Evolutionary conservation across 2,888 invertebrate genomes (phyloP).

Genomic region (Pollenia amentaria): DNA sequence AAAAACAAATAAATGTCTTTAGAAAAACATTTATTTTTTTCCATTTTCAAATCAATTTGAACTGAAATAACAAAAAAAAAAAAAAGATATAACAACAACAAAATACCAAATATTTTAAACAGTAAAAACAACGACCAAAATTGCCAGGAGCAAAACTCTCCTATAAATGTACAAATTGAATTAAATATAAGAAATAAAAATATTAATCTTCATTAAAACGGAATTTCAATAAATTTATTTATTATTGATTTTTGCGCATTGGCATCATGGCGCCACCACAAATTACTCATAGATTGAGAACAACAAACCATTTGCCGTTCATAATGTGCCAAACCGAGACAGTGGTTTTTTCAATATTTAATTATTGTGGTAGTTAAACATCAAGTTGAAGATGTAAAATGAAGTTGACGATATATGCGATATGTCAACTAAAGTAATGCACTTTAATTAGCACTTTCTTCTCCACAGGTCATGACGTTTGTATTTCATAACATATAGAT

Average conservation of each 20-base stretch:
- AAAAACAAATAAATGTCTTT: slow-evolving; percentile 50
- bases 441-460: no score
- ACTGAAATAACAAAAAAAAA: slow-evolving; percentile 14
- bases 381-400: neutral
- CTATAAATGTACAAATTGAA: neutral
- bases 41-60: slow-evolving; percentile 49
- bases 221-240: slow-evolving; percentile 81
- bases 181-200: slow-evolving; percentile 73
- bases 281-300: slow-evolving; percentile 32
- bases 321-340: slow-evolving; percentile 2
- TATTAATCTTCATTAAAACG: slow-evolving; percentile 83
- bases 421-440: no score
- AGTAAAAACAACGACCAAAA: neutral
- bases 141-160: slow-evolving; percentile 27
- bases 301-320: slow-evolving; percentile 3
- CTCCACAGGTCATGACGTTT: no score
- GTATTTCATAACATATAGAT: no score
- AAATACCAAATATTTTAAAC: slow-evolving; percentile 8
- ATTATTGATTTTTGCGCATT: slow-evolving; percentile 72
- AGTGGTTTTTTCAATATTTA: neutral
- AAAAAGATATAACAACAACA: slow-evolving; percentile 12
- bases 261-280: slow-evolving; percentile 76
- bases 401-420: neutral
- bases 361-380: neutral
- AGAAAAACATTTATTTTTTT: slow-evolving; percentile 24